These are phyloP conservation scores for Synanthedon vespiformis DNA, from an alignment of 2,888 invertebrate genomes.

Conservation along the genomic window DNA sequence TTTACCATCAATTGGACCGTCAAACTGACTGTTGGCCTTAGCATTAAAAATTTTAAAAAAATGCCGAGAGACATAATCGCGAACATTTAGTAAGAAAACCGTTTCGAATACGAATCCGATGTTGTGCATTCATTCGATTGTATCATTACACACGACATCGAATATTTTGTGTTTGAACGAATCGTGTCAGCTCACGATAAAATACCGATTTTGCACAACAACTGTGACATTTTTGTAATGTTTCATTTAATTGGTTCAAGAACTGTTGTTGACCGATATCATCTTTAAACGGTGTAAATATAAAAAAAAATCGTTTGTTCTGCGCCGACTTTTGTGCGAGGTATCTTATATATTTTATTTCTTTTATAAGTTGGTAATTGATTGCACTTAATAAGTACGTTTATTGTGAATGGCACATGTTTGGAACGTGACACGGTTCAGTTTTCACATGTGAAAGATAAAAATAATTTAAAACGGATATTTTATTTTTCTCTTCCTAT, in stretches of 20 bases:
- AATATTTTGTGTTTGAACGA: conserved; percentile 49
- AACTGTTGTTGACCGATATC: not conserved
- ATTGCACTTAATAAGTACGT: no score
- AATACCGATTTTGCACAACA: conserved; percentile 26
- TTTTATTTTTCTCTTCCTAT: no score
- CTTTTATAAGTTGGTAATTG: no score
- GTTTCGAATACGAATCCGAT: conserved; percentile 35
- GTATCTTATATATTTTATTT: no score
- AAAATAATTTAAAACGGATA: no score
- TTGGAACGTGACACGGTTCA: no score
- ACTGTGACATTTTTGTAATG: conserved; percentile 17
- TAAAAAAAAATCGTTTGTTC: no score
- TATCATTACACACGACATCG: conserved; percentile 49
- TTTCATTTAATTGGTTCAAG: conserved; percentile 15
- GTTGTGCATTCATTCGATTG: conserved; percentile 47
- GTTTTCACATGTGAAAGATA: no score
- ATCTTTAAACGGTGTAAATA: not conserved
- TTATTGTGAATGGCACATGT: no score
- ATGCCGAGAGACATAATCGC: conserved; percentile 4
- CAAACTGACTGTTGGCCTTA: no score
- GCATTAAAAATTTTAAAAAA: not conserved
- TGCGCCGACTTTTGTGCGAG: no score
- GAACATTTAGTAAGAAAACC: conserved; percentile 22
- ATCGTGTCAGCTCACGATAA: conserved; percentile 41
- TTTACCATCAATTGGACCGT: no score